Percentiles rank a stretch among this genome's conserved stretches.
Evolutionary conservation across 2,888 invertebrate species (phyloP).

Genomic region (Perizoma affinitatum): DNA sequence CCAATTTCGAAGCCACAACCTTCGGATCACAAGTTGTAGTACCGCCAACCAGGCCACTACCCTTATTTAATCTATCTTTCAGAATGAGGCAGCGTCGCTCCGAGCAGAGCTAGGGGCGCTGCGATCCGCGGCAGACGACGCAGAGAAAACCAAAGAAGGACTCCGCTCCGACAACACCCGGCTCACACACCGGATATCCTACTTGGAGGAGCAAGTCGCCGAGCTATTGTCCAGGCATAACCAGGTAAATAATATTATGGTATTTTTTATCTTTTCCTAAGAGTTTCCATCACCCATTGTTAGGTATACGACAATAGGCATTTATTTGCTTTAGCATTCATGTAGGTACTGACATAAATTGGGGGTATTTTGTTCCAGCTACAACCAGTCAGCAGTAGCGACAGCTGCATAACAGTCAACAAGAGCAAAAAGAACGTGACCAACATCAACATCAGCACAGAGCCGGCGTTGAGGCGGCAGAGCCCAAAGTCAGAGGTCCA

Average conservation of each 20-base stretch:
- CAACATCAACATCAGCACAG: constrained; percentile 88
- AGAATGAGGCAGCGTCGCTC: constrained; percentile 82
- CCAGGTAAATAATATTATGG: constrained; percentile 50
- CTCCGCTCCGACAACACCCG: constrained; percentile 91
- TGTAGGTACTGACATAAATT: not conserved
- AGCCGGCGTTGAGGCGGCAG: constrained; percentile 66
- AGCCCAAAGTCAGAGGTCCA: constrained; percentile 82
- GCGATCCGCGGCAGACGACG: constrained; percentile 85
- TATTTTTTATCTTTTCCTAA: not conserved
- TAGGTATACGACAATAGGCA: too few species aligned
- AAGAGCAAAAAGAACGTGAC: constrained; percentile 87
- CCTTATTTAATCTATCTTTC: constrained; percentile 7
- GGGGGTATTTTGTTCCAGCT: constrained; percentile 53
- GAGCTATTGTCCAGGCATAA: constrained; percentile 81
- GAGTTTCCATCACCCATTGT: too few species aligned
- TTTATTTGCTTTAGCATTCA: too few species aligned
- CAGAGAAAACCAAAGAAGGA: constrained; percentile 85
- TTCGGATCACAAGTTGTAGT: too few species aligned
- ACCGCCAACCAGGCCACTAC: too few species aligned
- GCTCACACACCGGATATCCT: constrained; percentile 93
- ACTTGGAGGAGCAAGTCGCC: constrained; percentile 93
- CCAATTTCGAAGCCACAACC: too few species aligned
- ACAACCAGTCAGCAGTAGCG: constrained; percentile 68
- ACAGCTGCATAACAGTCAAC: constrained; percentile 81
- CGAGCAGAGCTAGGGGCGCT: constrained; percentile 85